These are phyloP conservation scores for Squalus acanthias DNA, from an alignment of 2,797 vertebrate species.

Conservation along the genomic window DNA sequence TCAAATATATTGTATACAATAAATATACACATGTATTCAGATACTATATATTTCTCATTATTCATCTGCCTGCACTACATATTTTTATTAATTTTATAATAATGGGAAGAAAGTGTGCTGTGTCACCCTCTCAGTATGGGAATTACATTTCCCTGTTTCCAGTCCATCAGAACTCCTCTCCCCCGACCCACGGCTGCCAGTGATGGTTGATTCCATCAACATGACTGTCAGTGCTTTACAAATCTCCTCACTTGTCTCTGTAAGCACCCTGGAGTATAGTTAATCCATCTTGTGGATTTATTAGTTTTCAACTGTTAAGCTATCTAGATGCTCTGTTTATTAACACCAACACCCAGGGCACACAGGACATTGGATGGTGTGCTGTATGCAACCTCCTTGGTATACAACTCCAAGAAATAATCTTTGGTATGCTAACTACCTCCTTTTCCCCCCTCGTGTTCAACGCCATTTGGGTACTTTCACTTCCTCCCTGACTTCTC, in stretches of 20 bases:
- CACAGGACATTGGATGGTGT: neutral
- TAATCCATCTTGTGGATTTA: neutral
- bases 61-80: too few species aligned
- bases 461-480: neutral
- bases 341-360: neutral
- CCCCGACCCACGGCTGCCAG: too few species aligned
- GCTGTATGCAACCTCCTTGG: neutral
- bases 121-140: too few species aligned
- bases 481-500: neutral
- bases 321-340: neutral
- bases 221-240: too few species aligned
- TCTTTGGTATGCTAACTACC: neutral
- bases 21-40: neutral
- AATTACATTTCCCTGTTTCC: neutral
- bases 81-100: neutral
- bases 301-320: neutral
- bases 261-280: too few species aligned
- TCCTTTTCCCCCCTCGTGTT: neutral
- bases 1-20: neutral
- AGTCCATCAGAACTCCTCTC: neutral
- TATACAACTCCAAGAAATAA: neutral
- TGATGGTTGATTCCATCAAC: too few species aligned
- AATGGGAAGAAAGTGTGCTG: neutral
- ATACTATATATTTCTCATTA: too few species aligned
- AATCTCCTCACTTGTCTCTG: too few species aligned